phyloP scores from a whole-genome alignment of 2,888 invertebrate species.

The Cryptus viduatorius region DNA sequence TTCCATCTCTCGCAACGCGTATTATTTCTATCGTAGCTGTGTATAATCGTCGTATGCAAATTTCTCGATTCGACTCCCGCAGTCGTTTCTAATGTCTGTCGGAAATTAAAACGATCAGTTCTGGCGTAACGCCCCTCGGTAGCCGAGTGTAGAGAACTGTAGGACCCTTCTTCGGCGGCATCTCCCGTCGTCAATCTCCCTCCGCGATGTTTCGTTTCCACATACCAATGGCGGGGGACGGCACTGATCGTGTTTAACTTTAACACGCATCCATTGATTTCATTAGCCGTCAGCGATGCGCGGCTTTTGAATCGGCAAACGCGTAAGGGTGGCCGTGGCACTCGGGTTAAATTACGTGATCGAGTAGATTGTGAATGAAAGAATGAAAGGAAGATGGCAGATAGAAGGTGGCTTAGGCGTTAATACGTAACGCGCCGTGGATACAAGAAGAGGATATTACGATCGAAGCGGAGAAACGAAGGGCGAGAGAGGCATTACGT shows the following conservation, averaged over 20 bases:
- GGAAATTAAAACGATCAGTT: slow-evolving; percentile 80
- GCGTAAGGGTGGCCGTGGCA: slow-evolving; percentile 54
- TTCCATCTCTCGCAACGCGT: background rate
- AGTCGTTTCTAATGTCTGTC: slow-evolving; percentile 76
- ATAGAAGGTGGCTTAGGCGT: slow-evolving; percentile 18
- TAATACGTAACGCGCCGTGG: slow-evolving; percentile 31
- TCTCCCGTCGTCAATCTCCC: slow-evolving; percentile 47
- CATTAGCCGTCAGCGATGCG: slow-evolving; percentile 82
- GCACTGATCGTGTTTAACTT: slow-evolving; percentile 81
- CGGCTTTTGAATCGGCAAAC: slow-evolving; percentile 70
- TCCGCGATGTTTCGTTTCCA: slow-evolving; percentile 4
- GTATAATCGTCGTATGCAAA: slow-evolving; percentile 65
- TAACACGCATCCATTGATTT: slow-evolving; percentile 83
- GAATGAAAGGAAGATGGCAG: slow-evolving; percentile 30
- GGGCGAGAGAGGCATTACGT: slow-evolving; percentile 20
- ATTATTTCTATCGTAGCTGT: background rate
- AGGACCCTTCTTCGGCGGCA: slow-evolving; percentile 55
- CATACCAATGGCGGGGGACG: slow-evolving; percentile 57
- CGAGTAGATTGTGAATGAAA: slow-evolving; percentile 55
- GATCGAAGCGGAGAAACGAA: slow-evolving; percentile 8
- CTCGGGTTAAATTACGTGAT: slow-evolving; percentile 71
- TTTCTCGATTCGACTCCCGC: slow-evolving; percentile 46
- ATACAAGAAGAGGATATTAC: slow-evolving; percentile 39
- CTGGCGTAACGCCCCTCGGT: slow-evolving; percentile 51
- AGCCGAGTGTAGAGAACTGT: slow-evolving; percentile 25